phyloP scores from a whole-genome alignment of 2,888 invertebrate genomes.

The Hypselothyrea guttata region DNA sequence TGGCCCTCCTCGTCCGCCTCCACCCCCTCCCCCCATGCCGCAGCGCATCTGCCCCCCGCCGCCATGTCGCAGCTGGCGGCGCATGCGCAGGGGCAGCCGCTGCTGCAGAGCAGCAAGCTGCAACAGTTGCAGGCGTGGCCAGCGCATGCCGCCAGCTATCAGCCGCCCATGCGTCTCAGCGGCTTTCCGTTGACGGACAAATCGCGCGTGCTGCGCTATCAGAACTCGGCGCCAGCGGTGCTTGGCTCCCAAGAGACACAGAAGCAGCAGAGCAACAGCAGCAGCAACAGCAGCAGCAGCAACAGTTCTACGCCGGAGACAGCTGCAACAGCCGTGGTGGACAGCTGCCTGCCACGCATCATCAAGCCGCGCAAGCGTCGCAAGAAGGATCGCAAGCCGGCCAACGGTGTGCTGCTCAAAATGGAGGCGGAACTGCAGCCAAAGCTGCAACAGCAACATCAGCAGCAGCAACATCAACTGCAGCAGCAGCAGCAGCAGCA shows the following conservation, averaged over 20 bases:
- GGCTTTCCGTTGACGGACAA: conserved; percentile 52
- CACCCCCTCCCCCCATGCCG: too few relatives aligned
- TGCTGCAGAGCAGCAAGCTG: conserved; percentile 83
- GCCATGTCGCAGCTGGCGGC: conserved; percentile 90
- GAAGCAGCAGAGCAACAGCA: conserved; percentile 13
- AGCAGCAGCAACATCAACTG: conserved; percentile 16
- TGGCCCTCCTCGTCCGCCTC: conserved; percentile 44
- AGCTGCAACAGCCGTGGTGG: conserved; percentile 79
- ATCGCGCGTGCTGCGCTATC: conserved; percentile 72
- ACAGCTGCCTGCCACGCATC: conserved; percentile 92
- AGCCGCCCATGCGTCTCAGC: conserved; percentile 36
- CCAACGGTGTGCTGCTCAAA: conserved; percentile 82
- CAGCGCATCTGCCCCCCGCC: too few relatives aligned
- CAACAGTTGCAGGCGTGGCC: conserved; percentile 69
- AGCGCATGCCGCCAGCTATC: conserved; percentile 40
- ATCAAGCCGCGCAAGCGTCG: conserved; percentile 94
- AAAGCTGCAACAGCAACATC: conserved; percentile 39
- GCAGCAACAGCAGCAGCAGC: conserved; percentile 10
- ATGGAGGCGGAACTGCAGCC: conserved; percentile 61
- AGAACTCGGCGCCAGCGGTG: conserved; percentile 74
- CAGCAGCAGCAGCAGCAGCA: conserved; percentile 7
- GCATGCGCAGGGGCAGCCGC: conserved; percentile 93
- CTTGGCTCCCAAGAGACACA: conserved; percentile 56
- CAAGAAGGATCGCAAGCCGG: conserved; percentile 93
- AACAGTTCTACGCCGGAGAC: conserved; percentile 18